These are phyloP conservation scores for Stichopus horrens DNA, from an alignment of 53 echinoderm and acorn worm species.

Conservation along the genomic window DNA sequence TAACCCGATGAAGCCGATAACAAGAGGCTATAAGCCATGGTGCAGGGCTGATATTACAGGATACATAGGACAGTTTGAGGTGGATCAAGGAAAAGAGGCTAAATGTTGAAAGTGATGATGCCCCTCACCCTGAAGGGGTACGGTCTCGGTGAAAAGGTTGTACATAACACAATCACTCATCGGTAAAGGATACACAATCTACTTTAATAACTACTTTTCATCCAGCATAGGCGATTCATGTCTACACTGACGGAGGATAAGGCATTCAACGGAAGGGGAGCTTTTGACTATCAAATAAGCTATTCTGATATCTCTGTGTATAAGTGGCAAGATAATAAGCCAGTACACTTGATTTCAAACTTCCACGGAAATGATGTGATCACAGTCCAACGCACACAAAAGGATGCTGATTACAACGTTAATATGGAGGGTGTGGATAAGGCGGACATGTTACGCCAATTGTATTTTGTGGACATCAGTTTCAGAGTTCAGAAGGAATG, in stretches of 20 bases:
- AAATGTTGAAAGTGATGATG: constrained; percentile 9
- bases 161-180: constrained; percentile 46
- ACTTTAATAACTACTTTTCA: constrained; percentile 40
- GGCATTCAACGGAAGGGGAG: constrained; percentile 18
- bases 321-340: constrained; percentile 41
- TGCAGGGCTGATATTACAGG: constrained; percentile 46
- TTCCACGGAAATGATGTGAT: constrained; percentile 42
- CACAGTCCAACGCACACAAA: constrained; percentile 31
- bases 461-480: constrained; percentile 21
- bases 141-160: constrained; percentile 39
- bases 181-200: constrained; percentile 36
- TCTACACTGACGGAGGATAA: constrained; percentile 30
- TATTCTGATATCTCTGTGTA: constrained; percentile 25
- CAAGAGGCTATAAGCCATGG: constrained; percentile 46
- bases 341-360: constrained; percentile 40
- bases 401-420: constrained; percentile 45
- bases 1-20: constrained; percentile 51
- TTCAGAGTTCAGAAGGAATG: constrained; percentile 8
- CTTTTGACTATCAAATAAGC: constrained; percentile 35
- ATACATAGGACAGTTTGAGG: constrained; percentile 44
- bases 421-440: constrained; percentile 49
- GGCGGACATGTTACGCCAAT: constrained; percentile 35
- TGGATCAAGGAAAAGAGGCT: constrained; percentile 46
- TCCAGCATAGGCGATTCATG: constrained; percentile 22
- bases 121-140: constrained; percentile 4